Evolutionary conservation across 2,797 vertebrate genomes (phyloP), one percentile per base, ranked within the genome.

Genomic region (Cyprinella venusta): DNA sequence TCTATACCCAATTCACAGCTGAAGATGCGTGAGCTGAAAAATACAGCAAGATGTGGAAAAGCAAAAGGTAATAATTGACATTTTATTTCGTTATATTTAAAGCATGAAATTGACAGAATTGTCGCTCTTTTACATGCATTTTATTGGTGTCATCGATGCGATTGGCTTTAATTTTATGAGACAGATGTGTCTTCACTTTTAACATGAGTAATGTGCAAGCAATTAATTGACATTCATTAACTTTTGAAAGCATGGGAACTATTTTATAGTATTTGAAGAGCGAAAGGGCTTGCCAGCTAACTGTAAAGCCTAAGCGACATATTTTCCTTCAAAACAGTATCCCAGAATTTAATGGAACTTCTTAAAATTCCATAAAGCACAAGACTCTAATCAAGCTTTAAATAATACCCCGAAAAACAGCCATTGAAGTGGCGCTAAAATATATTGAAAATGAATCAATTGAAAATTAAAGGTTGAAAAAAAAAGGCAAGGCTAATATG

Each of bases 291-390:
- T 61, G 36, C n/a, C 48, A 52, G 16, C 18, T 61, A 90, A 70
- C 80, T 92, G 92, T 92, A 89, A 91, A 87, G 86, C 88, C 89
- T 91, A 87, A 86, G 86, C 88, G 86, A 87, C 86, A 86, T 45
- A 30, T 89, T 86, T 86, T 84, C 88, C 85, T 87, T 83, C 79
- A 85, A 78, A 89, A 89, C 86, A 72, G 36, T 92, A 85, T 88
- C 92, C 89, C 87, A 89, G 86, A 88, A 84, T 88, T 88, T 52
- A 63, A 79, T 84, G 42, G 19, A 72, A 87, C 87, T 90, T 91
- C 89, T 94, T 93, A 93, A 92, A 92, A 93, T 94, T 95, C 93
- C 92, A 94, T 94, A 86, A 86, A 90, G 90, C 91, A 90, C 56
- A 87, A 84, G 87, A 81, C 72, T 84, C 81, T 89, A 88, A 78